These are phyloP conservation scores for Calidris pygmaea DNA, from an alignment of 2,113 vertebrate genomes.

Conservation along the genomic window DNA sequence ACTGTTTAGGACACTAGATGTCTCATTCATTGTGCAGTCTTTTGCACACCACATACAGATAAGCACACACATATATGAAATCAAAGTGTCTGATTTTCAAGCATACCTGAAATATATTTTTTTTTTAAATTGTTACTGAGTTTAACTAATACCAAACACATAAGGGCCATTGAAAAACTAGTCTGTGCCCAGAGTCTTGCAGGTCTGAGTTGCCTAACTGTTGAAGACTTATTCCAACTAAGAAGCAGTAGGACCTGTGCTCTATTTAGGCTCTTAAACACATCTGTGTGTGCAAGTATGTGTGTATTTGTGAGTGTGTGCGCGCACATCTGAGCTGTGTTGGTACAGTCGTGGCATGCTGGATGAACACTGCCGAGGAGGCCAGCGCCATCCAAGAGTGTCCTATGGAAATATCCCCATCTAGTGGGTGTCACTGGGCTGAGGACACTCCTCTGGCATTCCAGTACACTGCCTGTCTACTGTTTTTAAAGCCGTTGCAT, in stretches of 20 bases:
- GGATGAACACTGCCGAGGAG: not conserved
- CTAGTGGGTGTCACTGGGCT: constrained; percentile 50
- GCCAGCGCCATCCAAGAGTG: not conserved
- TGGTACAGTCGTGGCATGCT: accelerated
- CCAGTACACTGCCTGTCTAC: not conserved
- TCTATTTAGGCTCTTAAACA: not conserved
- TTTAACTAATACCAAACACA: not conserved
- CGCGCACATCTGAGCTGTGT: not conserved
- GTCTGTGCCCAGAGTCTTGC: not conserved
- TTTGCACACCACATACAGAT: not conserved
- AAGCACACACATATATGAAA: not conserved
- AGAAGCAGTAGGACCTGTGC: not conserved
- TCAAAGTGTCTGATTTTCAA: not conserved
- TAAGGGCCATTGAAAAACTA: not conserved
- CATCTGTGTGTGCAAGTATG: not conserved
- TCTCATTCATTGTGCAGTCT: not conserved
- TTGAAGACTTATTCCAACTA: not conserved
- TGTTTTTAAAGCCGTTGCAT: not conserved
- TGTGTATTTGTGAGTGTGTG: not conserved
- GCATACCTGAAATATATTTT: not conserved
- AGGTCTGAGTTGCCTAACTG: not conserved
- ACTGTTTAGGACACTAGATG: not conserved
- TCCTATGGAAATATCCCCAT: constrained; percentile 52
- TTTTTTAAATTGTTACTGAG: not conserved
- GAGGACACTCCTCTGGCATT: not conserved